phyloP scores from a whole-genome alignment of 2,888 invertebrate species.

The Rugalucina vietnamica region DNA sequence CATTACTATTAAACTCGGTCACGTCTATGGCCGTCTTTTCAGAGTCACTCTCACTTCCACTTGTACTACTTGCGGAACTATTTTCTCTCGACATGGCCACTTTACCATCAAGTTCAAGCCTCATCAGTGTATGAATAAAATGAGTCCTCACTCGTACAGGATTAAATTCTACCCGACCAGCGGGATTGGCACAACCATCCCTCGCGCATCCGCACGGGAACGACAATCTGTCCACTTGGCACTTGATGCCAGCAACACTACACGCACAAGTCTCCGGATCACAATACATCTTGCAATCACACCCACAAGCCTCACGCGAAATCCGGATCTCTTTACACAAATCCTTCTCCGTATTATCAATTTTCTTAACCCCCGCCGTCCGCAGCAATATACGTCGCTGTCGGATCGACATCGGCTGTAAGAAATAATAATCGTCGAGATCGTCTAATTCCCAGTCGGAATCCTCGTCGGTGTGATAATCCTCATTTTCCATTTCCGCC shows the following conservation, averaged over 20 bases:
- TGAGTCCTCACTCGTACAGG: slow-evolving; percentile 97
- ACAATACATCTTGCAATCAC: slow-evolving; percentile 87
- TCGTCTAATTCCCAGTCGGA: slow-evolving; percentile 77
- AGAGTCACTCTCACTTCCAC: slow-evolving; percentile 26
- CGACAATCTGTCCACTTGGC: slow-evolving; percentile 97
- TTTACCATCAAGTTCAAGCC: slow-evolving; percentile 84
- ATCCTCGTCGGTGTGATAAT: slow-evolving; percentile 76
- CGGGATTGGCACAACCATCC: slow-evolving; percentile 96
- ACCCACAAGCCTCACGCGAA: slow-evolving; percentile 90
- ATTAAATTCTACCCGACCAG: slow-evolving; percentile 98
- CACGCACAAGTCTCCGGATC: slow-evolving; percentile 98
- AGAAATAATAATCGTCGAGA: slow-evolving; percentile 81
- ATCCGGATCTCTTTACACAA: slow-evolving; percentile 96
- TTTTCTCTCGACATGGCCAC: slow-evolving; percentile 51
- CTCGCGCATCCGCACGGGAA: slow-evolving; percentile 98
- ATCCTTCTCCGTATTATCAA: slow-evolving; percentile 96
- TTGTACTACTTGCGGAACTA: slow-evolving; percentile 30
- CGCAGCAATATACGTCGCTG: slow-evolving; percentile 94
- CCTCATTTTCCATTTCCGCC: slow-evolving; percentile 65
- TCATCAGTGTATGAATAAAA: slow-evolving; percentile 98
- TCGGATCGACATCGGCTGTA: slow-evolving; percentile 94
- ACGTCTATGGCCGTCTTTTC: slow-evolving; percentile 85
- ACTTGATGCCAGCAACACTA: slow-evolving; percentile 97
- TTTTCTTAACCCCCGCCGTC: slow-evolving; percentile 96
- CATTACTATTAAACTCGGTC: slow-evolving; percentile 82